These are phyloP conservation scores for Pseudomugil tenellus DNA, from an alignment of 2,797 vertebrate genomes.

Conservation along the genomic window DNA sequence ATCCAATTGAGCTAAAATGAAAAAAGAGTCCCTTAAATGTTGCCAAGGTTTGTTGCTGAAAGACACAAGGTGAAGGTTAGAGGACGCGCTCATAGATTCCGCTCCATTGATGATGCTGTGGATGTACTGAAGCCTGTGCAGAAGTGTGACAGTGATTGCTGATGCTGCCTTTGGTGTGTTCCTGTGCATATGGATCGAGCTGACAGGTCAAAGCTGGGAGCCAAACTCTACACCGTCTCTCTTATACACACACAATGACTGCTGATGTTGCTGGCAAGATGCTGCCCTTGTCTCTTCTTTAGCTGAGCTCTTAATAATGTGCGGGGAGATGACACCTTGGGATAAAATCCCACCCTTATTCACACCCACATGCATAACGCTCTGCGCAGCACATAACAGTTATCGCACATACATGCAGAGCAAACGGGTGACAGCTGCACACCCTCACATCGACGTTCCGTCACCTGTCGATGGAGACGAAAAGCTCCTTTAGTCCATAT, in stretches of 20 bases:
- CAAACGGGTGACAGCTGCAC: slow-evolving; percentile 65
- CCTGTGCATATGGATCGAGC: slow-evolving; percentile 33
- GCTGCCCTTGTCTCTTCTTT: slow-evolving; percentile 31
- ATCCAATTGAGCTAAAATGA: background rate
- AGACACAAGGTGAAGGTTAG: slow-evolving; percentile 70
- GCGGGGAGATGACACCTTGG: slow-evolving; percentile 50
- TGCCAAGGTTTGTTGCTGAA: slow-evolving; percentile 37
- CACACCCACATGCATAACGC: slow-evolving; percentile 47
- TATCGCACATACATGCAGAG: slow-evolving; percentile 4
- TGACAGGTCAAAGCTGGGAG: slow-evolving; percentile 46
- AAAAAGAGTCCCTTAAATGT: slow-evolving; percentile 17
- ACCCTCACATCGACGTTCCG: slow-evolving; percentile 62
- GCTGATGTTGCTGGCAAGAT: slow-evolving; percentile 30
- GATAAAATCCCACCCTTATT: slow-evolving; percentile 61
- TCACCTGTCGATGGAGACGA: slow-evolving; percentile 72
- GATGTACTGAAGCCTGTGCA: slow-evolving; percentile 28
- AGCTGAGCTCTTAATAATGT: slow-evolving; percentile 56
- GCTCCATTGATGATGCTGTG: slow-evolving; percentile 31
- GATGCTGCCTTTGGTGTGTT: slow-evolving; percentile 42
- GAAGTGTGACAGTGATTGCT: slow-evolving; percentile 54
- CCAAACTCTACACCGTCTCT: background rate
- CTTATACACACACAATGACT: slow-evolving; percentile 13
- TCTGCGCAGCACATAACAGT: slow-evolving; percentile 37
- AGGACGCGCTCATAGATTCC: slow-evolving; percentile 11
- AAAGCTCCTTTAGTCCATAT: slow-evolving; percentile 63